Percentiles rank a stretch among this genome's conserved stretches.
Conservation (phyloP, 30 jellyfish, hydroid and myxozoan genomes). For the Hydractinia echinata region DNA sequence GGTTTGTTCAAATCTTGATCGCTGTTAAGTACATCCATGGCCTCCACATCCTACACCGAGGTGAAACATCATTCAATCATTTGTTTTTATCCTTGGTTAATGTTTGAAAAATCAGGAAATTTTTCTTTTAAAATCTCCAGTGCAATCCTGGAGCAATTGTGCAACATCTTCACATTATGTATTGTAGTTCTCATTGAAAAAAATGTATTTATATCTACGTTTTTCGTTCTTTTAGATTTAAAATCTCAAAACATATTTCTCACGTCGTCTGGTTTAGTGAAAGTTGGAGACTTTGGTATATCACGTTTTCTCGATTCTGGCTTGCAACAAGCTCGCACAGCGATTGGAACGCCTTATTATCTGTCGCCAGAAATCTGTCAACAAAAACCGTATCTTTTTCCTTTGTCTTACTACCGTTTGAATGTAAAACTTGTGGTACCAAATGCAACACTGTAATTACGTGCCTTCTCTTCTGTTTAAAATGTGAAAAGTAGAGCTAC, state of each 20-base stretch:
- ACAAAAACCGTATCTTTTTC: slow-evolving; percentile 58
- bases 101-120: too few species aligned
- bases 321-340: slow-evolving; percentile 60
- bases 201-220: not conserved
- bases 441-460: too few species aligned
- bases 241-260: slow-evolving; percentile 70
- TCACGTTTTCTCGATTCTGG: slow-evolving; percentile 51
- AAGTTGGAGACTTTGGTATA: slow-evolving; percentile 73
- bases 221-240: slow-evolving; percentile 30
- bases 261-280: slow-evolving; percentile 44
- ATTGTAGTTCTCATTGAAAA: too few species aligned
- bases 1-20: slow-evolving; percentile 70
- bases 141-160: too few species aligned
- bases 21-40: slow-evolving; percentile 74
- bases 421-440: too few species aligned
- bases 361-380: slow-evolving; percentile 78
- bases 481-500: too few species aligned
- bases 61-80: slow-evolving; percentile 13
- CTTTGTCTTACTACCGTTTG: not conserved
- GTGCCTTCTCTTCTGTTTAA: too few species aligned
- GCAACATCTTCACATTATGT: too few species aligned
- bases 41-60: slow-evolving; percentile 66
- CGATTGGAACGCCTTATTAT: slow-evolving; percentile 75
- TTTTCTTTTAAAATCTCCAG: too few species aligned
- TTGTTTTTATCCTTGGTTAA: not conserved